Percentiles rank a stretch among this genome's conserved stretches.
Conservation (phyloP, 2,888 invertebrate genomes). For the Acleris literana region DNA sequence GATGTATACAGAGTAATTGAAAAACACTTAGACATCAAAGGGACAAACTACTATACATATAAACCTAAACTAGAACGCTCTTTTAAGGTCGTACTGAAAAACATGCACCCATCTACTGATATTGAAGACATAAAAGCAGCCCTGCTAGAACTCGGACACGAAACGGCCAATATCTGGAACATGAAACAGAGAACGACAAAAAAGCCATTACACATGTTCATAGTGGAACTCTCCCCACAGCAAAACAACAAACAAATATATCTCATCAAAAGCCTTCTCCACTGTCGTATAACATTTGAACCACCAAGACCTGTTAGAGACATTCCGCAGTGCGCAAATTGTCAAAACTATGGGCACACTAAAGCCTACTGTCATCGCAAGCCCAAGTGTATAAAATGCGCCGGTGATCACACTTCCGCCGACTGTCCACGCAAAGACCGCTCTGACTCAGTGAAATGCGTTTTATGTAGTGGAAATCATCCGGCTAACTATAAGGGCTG, state of each 20-base stretch:
- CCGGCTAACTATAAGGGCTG: slow-evolving; percentile 31
- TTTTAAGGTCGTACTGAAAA: slow-evolving; percentile 31
- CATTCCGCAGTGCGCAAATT: slow-evolving; percentile 10
- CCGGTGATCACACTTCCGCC: slow-evolving; percentile 11
- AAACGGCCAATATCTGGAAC: slow-evolving; percentile 28
- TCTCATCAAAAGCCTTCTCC: slow-evolving; percentile 22
- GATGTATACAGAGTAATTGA: slow-evolving; percentile 28
- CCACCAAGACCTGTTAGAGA: slow-evolving; percentile 22
- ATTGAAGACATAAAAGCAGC: too few relatives aligned
- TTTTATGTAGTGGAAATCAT: slow-evolving; percentile 25
- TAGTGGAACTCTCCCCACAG: slow-evolving; percentile 7
- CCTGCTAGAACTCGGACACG: slow-evolving; percentile 23
- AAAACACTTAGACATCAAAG: slow-evolving; percentile 26
- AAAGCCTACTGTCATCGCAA: slow-evolving; percentile 16
- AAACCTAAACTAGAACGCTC: slow-evolving; percentile 36
- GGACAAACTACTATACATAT: slow-evolving; percentile 38
- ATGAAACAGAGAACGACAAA: slow-evolving; percentile 32
- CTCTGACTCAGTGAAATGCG: slow-evolving; percentile 22
- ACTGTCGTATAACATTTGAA: slow-evolving; percentile 21
- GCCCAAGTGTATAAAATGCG: slow-evolving; percentile 23
- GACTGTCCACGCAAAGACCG: slow-evolving; percentile 22
- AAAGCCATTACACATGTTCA: slow-evolving; percentile 20
- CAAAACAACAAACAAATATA: slow-evolving; percentile 14
- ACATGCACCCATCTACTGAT: too few relatives aligned
- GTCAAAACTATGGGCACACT: slow-evolving; percentile 21